Evolutionary conservation across 1,140 invertebrate genomes (phyloP).

Genomic region (Drosophila ohnishii): DNA sequence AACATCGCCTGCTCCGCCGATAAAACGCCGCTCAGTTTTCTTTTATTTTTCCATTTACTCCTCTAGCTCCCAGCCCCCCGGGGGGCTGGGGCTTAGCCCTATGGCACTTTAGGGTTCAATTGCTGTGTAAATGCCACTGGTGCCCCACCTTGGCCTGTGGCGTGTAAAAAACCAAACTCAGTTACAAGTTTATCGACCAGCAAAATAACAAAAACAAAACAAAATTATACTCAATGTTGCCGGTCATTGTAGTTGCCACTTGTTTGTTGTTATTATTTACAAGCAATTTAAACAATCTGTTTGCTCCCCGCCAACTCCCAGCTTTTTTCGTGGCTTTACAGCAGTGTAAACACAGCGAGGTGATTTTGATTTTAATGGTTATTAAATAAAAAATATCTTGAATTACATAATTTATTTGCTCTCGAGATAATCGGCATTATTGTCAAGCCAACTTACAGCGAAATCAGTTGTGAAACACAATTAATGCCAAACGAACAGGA

Average conservation of each 20-base stretch:
- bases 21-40: slow-evolving; percentile 15
- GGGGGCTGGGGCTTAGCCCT: slow-evolving; percentile 44
- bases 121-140: slow-evolving; percentile 68
- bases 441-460: not conserved
- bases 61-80: slow-evolving; percentile 26
- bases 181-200: slow-evolving; percentile 59
- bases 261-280: slow-evolving; percentile 57
- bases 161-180: slow-evolving; percentile 57
- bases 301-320: slow-evolving; percentile 25
- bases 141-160: slow-evolving; percentile 26
- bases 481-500: slow-evolving; percentile 4
- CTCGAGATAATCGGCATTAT: slow-evolving; percentile 2
- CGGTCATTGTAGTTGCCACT: slow-evolving; percentile 58
- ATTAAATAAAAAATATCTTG: slow-evolving; percentile 20
- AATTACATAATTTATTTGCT: slow-evolving; percentile 11
- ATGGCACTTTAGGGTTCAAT: slow-evolving; percentile 73
- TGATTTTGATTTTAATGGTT: slow-evolving; percentile 32
- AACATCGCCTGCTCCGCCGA: slow-evolving; percentile 36
- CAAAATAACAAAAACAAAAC: slow-evolving; percentile 24
- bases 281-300: slow-evolving; percentile 77
- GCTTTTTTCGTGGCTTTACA: slow-evolving; percentile 53
- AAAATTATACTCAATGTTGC: slow-evolving; percentile 49
- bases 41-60: slow-evolving; percentile 9
- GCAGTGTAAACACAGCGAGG: slow-evolving; percentile 50
- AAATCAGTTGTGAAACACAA: slow-evolving; percentile 1